Evolutionary conservation across 2,888 invertebrate genomes (phyloP).

Genomic region (Dysmachus trigonus): DNA sequence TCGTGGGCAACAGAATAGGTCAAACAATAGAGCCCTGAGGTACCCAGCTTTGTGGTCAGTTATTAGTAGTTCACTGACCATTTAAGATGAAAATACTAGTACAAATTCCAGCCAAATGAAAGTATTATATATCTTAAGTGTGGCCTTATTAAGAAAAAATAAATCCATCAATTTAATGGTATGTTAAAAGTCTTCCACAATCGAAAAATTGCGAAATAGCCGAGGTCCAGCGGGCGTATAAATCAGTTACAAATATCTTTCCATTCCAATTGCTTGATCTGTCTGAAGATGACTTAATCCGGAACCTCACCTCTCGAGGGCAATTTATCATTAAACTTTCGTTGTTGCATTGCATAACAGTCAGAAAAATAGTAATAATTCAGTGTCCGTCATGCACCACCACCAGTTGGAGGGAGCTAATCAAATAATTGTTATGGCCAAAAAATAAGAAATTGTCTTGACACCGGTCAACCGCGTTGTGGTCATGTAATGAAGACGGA

Average conservation of each 20-base stretch:
- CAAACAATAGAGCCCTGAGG: neutral
- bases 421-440: neutral
- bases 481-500: neutral
- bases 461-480: neutral
- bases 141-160: neutral
- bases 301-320: neutral
- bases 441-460: neutral
- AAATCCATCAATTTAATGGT: neutral
- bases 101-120: neutral
- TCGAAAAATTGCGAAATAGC: neutral
- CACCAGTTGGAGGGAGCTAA: neutral
- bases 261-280: neutral
- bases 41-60: too few species aligned
- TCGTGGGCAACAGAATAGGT: neutral
- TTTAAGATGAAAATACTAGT: neutral
- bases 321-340: neutral
- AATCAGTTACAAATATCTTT: neutral
- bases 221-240: neutral
- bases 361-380: neutral
- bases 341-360: neutral
- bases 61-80: too few species aligned
- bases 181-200: neutral
- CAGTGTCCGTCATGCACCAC: neutral
- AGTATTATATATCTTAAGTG: neutral
- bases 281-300: neutral